Percentiles rank a stretch among this genome's conserved stretches.
These are phyloP conservation scores for Lepidocyrtinus sp. DNA, from an alignment of 2,888 invertebrate species.

Conservation along the genomic window DNA sequence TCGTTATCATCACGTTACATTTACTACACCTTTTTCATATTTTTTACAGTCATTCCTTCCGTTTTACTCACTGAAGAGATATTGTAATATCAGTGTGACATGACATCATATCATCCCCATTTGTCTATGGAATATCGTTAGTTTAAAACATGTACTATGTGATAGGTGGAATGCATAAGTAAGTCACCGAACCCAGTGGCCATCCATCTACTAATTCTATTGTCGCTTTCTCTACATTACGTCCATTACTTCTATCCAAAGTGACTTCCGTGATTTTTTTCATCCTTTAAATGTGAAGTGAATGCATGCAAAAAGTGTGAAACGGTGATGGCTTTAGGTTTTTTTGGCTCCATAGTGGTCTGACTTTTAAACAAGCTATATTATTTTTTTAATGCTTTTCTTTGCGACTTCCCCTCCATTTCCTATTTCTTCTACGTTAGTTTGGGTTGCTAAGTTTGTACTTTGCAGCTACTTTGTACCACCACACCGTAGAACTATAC, in stretches of 20 bases:
- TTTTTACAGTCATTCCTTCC: background rate
- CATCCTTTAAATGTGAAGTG: background rate
- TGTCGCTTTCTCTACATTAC: background rate
- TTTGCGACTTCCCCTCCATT: constrained; percentile 60
- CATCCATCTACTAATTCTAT: constrained; percentile 3
- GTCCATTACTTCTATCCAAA: background rate
- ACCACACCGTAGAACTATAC: background rate
- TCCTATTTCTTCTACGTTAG: constrained; percentile 40
- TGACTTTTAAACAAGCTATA: constrained; percentile 12
- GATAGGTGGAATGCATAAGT: background rate
- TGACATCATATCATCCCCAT: constrained; percentile 40
- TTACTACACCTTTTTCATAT: constrained; percentile 6
- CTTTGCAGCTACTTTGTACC: constrained; percentile 11
- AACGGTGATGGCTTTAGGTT: background rate
- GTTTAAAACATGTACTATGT: background rate
- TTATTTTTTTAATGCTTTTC: constrained; percentile 45
- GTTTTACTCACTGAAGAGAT: no score
- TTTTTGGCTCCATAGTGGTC: background rate
- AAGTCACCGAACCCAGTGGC: background rate
- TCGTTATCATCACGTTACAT: background rate
- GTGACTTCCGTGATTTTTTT: background rate
- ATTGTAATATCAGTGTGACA: constrained; percentile 24
- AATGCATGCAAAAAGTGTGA: constrained; percentile 12
- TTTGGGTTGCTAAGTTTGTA: background rate
- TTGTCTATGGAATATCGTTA: background rate